Percentiles rank a stretch among this genome's conserved stretches.
Evolutionary conservation across 2,888 invertebrate genomes (phyloP).

Genomic region (Koerneria pararmatus): DNA sequence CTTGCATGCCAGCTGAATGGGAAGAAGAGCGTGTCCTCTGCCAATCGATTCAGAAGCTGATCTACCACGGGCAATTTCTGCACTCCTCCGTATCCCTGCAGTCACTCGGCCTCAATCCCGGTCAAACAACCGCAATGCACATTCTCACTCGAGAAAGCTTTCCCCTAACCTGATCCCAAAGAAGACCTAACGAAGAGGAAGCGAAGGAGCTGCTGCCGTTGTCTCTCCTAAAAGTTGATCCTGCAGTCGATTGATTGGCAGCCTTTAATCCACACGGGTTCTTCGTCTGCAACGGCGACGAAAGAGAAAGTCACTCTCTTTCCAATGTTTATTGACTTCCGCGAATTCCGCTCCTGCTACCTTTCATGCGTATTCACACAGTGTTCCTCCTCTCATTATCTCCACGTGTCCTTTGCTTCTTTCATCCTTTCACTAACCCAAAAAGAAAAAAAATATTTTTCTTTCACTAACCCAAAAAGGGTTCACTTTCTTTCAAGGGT

Average conservation of each 20-base stretch:
- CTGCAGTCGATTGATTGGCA: not conserved
- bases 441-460: too few relatives aligned
- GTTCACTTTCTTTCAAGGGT: too few relatives aligned
- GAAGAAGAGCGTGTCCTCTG: conserved; percentile 82
- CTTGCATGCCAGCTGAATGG: too few relatives aligned
- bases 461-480: too few relatives aligned
- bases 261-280: not conserved
- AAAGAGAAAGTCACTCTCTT: not conserved
- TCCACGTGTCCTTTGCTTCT: too few relatives aligned
- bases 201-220: conserved; percentile 50
- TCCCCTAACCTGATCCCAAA: conserved; percentile 84
- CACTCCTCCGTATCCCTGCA: conserved; percentile 81
- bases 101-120: conserved; percentile 85
- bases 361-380: too few relatives aligned
- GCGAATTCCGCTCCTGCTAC: too few relatives aligned
- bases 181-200: conserved; percentile 54
- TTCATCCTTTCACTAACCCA: too few relatives aligned
- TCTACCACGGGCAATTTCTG: conserved; percentile 98
- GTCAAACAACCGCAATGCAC: conserved; percentile 99
- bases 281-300: not conserved
- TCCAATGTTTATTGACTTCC: not conserved
- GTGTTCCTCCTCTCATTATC: too few relatives aligned
- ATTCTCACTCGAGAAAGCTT: conserved; percentile 97
- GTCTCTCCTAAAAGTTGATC: too few relatives aligned
- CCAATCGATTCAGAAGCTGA: conserved; percentile 90